Percentiles rank a stretch among this genome's conserved stretches.
These are phyloP conservation scores for Heliconius eleuchia DNA, from an alignment of 1,140 invertebrate genomes.

Conservation along the genomic window DNA sequence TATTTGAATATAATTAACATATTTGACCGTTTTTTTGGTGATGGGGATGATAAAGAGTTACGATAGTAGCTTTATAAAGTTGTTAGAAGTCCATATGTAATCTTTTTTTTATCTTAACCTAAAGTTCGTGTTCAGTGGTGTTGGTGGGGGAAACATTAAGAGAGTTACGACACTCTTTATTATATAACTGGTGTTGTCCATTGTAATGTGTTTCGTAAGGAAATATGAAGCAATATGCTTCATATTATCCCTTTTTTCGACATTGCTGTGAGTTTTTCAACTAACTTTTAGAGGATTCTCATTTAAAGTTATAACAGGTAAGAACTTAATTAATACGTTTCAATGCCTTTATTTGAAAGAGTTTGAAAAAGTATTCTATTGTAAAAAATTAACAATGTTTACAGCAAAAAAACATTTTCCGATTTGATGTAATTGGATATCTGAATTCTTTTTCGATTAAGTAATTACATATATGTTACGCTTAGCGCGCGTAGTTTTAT, in stretches of 20 bases:
- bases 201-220: not conserved
- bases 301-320: slow-evolving; percentile 14
- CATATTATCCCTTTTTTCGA: not conserved
- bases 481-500: too few relatives aligned
- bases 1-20: slow-evolving; percentile 40
- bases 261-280: not conserved
- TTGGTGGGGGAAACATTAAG: not conserved
- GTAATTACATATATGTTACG: too few relatives aligned
- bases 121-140: not conserved
- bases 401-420: too few relatives aligned
- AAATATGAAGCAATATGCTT: not conserved
- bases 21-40: slow-evolving; percentile 5
- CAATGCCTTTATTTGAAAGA: not conserved
- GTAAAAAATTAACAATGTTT: not conserved
- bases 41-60: not conserved
- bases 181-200: not conserved
- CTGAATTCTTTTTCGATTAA: too few relatives aligned
- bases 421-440: too few relatives aligned
- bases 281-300: not conserved
- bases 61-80: slow-evolving; percentile 1
- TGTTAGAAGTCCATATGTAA: not conserved
- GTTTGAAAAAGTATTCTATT: not conserved
- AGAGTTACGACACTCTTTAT: not conserved
- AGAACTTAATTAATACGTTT: slow-evolving; percentile 3
- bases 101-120: not conserved